Evolutionary conservation across 2,888 invertebrate species (phyloP).

Genomic region (Amorpha juglandis): DNA sequence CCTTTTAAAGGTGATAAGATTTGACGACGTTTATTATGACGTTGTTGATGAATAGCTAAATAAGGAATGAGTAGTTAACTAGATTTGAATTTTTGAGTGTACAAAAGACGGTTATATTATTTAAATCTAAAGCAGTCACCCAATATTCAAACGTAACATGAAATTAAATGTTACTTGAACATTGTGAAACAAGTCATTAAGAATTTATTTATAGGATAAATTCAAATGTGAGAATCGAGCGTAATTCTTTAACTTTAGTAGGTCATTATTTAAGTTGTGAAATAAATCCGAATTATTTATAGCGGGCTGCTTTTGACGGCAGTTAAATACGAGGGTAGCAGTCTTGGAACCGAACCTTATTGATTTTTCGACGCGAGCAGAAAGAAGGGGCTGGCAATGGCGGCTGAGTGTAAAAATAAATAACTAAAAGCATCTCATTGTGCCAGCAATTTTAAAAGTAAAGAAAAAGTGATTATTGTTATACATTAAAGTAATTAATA

Average conservation of each 20-base stretch:
- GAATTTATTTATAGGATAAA: too few relatives aligned
- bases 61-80: too few relatives aligned
- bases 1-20: too few relatives aligned
- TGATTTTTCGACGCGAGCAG: constrained; percentile 51
- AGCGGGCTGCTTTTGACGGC: not conserved
- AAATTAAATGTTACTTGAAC: too few relatives aligned
- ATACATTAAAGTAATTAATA: not conserved
- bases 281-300: constrained; percentile 13
- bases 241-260: not conserved
- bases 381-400: constrained; percentile 35
- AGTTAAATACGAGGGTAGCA: constrained; percentile 29
- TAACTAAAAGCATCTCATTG: constrained; percentile 40
- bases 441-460: not conserved
- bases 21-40: too few relatives aligned
- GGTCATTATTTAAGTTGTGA: not conserved
- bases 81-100: too few relatives aligned
- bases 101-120: too few relatives aligned
- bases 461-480: not conserved
- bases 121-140: too few relatives aligned
- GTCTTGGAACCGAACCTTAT: constrained; percentile 46
- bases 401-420: constrained; percentile 52
- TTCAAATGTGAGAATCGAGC: not conserved
- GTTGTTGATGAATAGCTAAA: too few relatives aligned
- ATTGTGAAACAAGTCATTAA: too few relatives aligned
- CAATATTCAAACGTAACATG: not conserved